These are phyloP conservation scores for Ptychoptera contaminata DNA, from an alignment of 2,888 invertebrate genomes.

Conservation along the genomic window DNA sequence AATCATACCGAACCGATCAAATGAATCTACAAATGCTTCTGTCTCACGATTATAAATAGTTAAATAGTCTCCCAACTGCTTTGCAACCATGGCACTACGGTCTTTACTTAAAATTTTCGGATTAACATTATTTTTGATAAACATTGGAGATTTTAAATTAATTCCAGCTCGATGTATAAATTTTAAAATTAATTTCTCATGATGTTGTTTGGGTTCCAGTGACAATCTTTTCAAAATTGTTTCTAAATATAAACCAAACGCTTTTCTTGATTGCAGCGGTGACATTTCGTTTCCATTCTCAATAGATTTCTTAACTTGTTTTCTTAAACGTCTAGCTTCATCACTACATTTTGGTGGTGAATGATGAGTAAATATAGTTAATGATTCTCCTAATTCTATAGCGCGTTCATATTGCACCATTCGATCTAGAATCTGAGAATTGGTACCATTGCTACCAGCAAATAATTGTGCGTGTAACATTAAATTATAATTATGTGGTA, in stretches of 20 bases:
- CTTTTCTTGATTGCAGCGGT: slow-evolving; percentile 51
- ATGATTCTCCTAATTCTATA: slow-evolving; percentile 20
- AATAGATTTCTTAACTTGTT: slow-evolving; percentile 34
- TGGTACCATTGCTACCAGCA: slow-evolving; percentile 27
- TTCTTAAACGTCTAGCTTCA: slow-evolving; percentile 22
- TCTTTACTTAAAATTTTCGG: slow-evolving; percentile 63
- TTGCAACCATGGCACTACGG: slow-evolving; percentile 67
- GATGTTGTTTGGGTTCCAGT: slow-evolving; percentile 24
- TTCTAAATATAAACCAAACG: slow-evolving; percentile 62
- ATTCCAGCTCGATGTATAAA: slow-evolving; percentile 60
- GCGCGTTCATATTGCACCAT: slow-evolving; percentile 34
- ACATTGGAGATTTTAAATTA: slow-evolving; percentile 52
- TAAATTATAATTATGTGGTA: slow-evolving; percentile 60
- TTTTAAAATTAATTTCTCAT: slow-evolving; percentile 47
- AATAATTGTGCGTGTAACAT: slow-evolving; percentile 59
- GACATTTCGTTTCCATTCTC: slow-evolving; percentile 47
- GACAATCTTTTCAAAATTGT: slow-evolving; percentile 54
- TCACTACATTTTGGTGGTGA: slow-evolving; percentile 27
- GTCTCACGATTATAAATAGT: slow-evolving; percentile 72
- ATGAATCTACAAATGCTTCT: slow-evolving; percentile 55
- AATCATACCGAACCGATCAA: slow-evolving; percentile 42
- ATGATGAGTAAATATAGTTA: slow-evolving; percentile 24
- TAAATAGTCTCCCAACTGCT: slow-evolving; percentile 69
- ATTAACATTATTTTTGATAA: slow-evolving; percentile 36
- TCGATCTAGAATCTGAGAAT: slow-evolving; percentile 18